Evolutionary conservation across 2,113 vertebrate genomes (phyloP), one percentile per base, ranked within the genome.

Genomic region (Laterallus jamaicensis): DNA sequence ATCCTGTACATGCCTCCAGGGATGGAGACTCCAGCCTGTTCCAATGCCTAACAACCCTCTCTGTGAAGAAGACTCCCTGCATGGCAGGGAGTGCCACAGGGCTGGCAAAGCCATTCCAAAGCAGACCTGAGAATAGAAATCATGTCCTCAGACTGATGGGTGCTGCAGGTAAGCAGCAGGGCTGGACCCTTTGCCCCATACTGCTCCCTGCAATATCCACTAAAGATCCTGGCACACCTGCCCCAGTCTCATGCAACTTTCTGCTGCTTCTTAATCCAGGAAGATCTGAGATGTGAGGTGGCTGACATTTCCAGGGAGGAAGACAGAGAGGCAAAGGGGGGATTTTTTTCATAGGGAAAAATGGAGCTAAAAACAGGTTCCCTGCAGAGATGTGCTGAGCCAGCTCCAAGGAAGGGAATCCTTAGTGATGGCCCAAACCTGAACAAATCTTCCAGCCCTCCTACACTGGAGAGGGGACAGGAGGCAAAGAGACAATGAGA

Each of bases 131-230:
- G 55, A 47, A 31, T 0, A 37, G 26, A 39, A 82, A 37, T 4
- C 0, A 0, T 8, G 39, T 12, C 39, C 74, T 39, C 28, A 44
- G 39, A 2, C 5, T 1, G 6, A 5, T 3, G 26, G 35, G 7
- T 15, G 55, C 50, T 15, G 6, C 14, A 80, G 31, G 20, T 19
- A 42, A 42, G 17, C n/a, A 56, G 75, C 42, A 67, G 54, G 56
- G 16, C 1, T 70, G 86, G 76, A 55, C 1, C 19, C 60, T 80
- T 26, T 59, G 25, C 75, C 79, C 90, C 87, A 60, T 80, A 31
- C 25, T 15, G 12, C 25, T 69, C 73, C 69, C 37, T 11, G 74
- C 70, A 87, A 82, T 28, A 21, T 0, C 50, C 77, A 17, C n/a
- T 42, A 32, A 66, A 39, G 82, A 73, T 40, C 67, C 58, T 64